A percentile compares a stretch with the other conserved stretches of the same genome.
Evolutionary conservation across 1,140 invertebrate genomes (phyloP).

Genomic region (Triops cancriformis): DNA sequence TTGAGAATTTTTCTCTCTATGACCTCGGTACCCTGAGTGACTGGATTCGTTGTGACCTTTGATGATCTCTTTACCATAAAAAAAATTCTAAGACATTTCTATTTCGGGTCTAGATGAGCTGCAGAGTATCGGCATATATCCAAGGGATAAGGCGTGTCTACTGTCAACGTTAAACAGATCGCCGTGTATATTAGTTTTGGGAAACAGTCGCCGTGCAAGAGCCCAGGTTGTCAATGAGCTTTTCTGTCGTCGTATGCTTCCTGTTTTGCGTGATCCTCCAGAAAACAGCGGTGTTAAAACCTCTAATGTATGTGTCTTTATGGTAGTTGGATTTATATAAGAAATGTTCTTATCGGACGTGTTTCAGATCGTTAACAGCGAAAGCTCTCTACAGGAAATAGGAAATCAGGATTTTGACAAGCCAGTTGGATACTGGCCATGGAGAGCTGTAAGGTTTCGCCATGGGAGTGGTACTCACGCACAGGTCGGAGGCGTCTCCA

Average conservation of each 20-base stretch:
- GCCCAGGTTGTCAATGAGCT: neutral
- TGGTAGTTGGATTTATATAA: neutral
- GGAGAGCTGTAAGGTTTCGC: conserved; percentile 8
- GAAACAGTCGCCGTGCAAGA: neutral
- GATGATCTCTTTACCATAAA: neutral
- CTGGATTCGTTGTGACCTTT: neutral
- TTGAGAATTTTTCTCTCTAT: neutral
- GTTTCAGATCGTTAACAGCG: neutral
- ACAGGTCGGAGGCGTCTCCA: neutral
- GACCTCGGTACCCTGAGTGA: neutral
- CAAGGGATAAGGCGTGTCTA: neutral
- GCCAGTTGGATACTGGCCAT: neutral
- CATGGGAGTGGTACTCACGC: neutral
- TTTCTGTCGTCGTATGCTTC: neutral
- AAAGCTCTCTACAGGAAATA: neutral
- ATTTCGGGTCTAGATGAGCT: neutral
- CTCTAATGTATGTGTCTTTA: neutral
- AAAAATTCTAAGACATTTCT: neutral
- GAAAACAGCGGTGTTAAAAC: neutral
- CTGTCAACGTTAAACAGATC: neutral
- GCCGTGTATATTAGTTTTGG: neutral
- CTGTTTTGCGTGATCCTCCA: neutral
- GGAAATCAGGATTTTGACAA: neutral
- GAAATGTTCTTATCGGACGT: neutral
- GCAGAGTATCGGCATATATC: neutral